Percentiles rank a stretch among this genome's conserved stretches.
Conservation (phyloP, 2,797 vertebrate genomes). For the Spinibarbus caldwelli region DNA sequence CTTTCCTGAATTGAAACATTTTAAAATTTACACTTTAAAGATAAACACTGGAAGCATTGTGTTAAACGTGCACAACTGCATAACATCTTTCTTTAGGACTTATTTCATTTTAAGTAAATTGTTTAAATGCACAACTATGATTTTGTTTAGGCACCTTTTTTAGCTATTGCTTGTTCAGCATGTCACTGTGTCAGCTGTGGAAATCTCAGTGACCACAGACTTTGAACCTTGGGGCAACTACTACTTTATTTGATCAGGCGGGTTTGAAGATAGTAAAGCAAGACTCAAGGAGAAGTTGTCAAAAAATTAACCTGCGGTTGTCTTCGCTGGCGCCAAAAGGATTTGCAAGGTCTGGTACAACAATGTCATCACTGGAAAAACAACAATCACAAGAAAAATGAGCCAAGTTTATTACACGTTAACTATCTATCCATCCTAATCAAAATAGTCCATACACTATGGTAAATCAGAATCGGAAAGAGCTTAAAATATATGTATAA, state of each 20-base stretch:
- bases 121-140: not conserved
- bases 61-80: not conserved
- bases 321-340: slow-evolving; percentile 74
- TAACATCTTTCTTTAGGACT: no score
- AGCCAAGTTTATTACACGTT: not conserved
- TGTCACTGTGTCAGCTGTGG: slow-evolving; percentile 50
- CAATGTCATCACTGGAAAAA: slow-evolving; percentile 24
- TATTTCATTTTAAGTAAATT: not conserved
- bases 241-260: not conserved
- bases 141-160: not conserved
- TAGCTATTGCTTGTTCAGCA: not conserved
- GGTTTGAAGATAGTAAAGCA: not conserved
- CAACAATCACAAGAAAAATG: not conserved
- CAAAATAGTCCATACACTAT: not conserved
- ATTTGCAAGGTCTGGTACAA: slow-evolving; percentile 62
- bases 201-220: slow-evolving; percentile 30
- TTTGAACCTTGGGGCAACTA: slow-evolving; percentile 15
- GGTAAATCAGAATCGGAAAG: not conserved
- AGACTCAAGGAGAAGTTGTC: not conserved
- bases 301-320: slow-evolving; percentile 67
- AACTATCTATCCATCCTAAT: no score
- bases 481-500: no score
- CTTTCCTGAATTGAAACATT: not conserved
- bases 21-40: not conserved
- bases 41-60: not conserved